Base-by-base conservation (phyloP, 2,797 vertebrate species). In the Tolypeutes matacus region DNA sequence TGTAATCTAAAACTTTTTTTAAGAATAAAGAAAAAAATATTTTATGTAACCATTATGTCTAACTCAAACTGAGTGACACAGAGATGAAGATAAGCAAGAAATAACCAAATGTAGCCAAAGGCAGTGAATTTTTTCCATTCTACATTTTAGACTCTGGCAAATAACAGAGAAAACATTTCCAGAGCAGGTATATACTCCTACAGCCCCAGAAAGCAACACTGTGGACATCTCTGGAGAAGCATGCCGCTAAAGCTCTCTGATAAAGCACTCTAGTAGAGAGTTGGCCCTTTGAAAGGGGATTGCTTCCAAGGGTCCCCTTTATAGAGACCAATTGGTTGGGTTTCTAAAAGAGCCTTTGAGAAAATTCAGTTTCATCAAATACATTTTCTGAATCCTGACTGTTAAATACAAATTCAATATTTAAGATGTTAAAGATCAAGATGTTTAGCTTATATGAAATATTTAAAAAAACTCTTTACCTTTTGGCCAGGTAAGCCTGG, bases 401-500 rank as follows among this genome's bases (percentile, higher is more conserved):
- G 77, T 49, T 85, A 81, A 65, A 31, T 46, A 23, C 11, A 69
- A 64, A 58, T 85, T 64, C 49, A 69, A 17, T 82, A 51, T 69
- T 78, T 12, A 93, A 73, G 64, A 62, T 58, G 20, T 84, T 94
- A 87, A 56, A n/a, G 18, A 69, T 78, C 15, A 93, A 73, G 64
- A 62, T 51, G 20, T 84, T 94, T 36, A 49, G 87, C 65, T 29
- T 85, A 80, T n/a, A 34, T 58, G 10, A 62, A 81, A 96, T 31
- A 23, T 18, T 93, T 25, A 73, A 4, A 95, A 56, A 96, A 96
- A 60, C 56, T 76, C 53, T 96, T 97, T 98, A 97, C 97, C 97
- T 98, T 97, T 97, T 95, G 92, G 93, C 97, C 87, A 58, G 93
- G 94, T 86, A 96, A 95, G 84, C 97, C 98, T 96, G 97, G 95